phyloP scores from a whole-genome alignment of 2,888 invertebrate genomes.

The Cotesia congregata region DNA sequence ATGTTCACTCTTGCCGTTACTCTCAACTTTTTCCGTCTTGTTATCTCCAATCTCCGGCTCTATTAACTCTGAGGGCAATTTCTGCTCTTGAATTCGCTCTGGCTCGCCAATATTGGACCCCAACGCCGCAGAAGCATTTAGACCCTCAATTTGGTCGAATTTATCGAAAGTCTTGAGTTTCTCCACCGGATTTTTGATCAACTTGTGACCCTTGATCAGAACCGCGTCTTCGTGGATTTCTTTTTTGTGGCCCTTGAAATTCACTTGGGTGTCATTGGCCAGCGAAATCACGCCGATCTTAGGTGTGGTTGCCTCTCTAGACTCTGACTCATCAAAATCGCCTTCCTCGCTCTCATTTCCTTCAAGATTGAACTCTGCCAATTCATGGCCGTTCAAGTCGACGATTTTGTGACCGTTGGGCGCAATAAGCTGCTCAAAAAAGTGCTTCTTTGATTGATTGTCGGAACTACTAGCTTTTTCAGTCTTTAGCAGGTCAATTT shows the following conservation, averaged over 20 bases:
- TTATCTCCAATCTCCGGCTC: slow-evolving; percentile 1
- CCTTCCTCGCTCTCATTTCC: neutral
- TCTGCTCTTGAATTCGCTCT: slow-evolving; percentile 19
- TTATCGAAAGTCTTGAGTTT: slow-evolving; percentile 51
- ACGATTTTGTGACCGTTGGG: neutral
- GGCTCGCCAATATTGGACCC: slow-evolving; percentile 46
- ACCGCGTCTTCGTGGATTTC: slow-evolving; percentile 35
- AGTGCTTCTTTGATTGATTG: slow-evolving; percentile 9
- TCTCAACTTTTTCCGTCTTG: slow-evolving; percentile 11
- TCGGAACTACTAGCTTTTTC: neutral
- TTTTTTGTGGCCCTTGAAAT: slow-evolving; percentile 44
- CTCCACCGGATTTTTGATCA: slow-evolving; percentile 41
- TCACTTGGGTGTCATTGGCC: slow-evolving; percentile 60
- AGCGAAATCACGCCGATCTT: slow-evolving; percentile 52
- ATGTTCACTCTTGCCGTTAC: neutral
- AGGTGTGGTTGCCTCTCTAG: slow-evolving; percentile 41
- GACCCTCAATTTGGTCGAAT: slow-evolving; percentile 58
- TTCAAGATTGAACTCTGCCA: neutral
- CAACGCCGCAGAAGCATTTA: slow-evolving; percentile 50
- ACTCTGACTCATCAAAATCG: slow-evolving; percentile 21
- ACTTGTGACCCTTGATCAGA: slow-evolving; percentile 31
- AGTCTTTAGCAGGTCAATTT: neutral
- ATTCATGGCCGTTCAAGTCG: neutral
- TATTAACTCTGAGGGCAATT: neutral
- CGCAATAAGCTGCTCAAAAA: slow-evolving; percentile 25